Evolutionary conservation across 2,888 invertebrate genomes (phyloP), one percentile per base, ranked within the genome.

Genomic region (Hyposoter dolosus): DNA sequence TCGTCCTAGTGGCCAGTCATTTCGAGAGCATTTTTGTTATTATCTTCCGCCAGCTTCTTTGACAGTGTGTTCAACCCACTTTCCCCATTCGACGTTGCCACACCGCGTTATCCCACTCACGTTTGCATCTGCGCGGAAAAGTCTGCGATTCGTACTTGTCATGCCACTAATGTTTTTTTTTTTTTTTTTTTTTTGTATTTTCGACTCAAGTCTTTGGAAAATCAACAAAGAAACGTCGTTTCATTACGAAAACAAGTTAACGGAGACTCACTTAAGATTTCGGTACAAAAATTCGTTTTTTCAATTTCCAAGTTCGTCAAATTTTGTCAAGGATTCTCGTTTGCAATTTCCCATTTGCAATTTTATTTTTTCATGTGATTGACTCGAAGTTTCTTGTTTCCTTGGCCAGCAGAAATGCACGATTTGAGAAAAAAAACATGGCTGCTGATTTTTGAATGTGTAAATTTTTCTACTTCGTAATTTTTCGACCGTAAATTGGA

Each of bases 61-160:
- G 69, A 47, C 45, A 69, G 69, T 69, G 69, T 45, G 69, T 45
- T 69, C 69, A 69, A 69, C 69, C 69, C 69, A 69, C 69, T 69
- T 69, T 69, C 69, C 69, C 69, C 69, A 47, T 69, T 17, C 69
- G 45, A 69, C 69, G 69, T 69, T 69, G 69, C 69, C 69, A 28
- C 69, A 45, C 23, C 68, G 68, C 68, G 9, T 10, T 68, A 68
- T 28, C 45, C 17, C 9, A 28, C 15, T 28, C 47, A 19, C 47
- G 45, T 45, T 28, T 17, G 17, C 45, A 17, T 28, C 69, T 28
- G 28, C 45, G 47, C 15, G 9, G 69, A 3, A 28, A 47, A 45
- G 7, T 69, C 15, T 15, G 23, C 15, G 17, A 47, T 56, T 56
- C 4, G 10, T 23, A 23, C 23, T 45, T n/a, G 23, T 69, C 23